These are phyloP conservation scores for Bufo bufo DNA, from an alignment of 2,113 vertebrate species.

Conservation along the genomic window DNA sequence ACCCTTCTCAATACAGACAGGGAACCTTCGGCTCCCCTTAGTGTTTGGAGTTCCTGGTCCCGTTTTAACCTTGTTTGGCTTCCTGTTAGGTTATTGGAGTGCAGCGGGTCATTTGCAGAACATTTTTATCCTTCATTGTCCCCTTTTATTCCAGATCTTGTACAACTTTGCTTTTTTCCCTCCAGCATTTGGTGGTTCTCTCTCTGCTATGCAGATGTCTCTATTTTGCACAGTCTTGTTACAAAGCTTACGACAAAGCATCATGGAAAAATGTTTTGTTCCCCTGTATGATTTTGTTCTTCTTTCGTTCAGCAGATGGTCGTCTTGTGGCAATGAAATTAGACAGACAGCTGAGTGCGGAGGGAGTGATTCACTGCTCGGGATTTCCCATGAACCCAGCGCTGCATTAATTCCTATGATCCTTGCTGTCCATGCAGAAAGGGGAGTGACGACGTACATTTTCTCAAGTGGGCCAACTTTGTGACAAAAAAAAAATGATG, in stretches of 20 bases:
- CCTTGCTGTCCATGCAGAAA: conserved; percentile 32
- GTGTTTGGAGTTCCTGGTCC: no score
- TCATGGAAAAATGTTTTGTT: conserved; percentile 30
- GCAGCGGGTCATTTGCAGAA: neutral
- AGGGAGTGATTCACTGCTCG: conserved; percentile 46
- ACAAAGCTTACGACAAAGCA: neutral
- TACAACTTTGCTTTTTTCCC: neutral
- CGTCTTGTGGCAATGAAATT: conserved; percentile 54
- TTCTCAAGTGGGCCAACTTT: neutral
- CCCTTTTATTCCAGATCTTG: neutral
- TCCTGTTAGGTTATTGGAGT: no score
- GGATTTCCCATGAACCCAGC: conserved; percentile 46
- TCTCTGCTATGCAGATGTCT: neutral
- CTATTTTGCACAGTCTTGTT: neutral
- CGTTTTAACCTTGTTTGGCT: no score
- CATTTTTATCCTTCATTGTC: neutral
- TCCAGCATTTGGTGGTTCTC: neutral
- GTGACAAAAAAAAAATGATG: conserved; percentile 76
- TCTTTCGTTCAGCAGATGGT: conserved; percentile 65
- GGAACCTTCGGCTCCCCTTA: no score
- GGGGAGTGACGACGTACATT: conserved; percentile 22
- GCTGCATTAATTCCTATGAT: conserved; percentile 35
- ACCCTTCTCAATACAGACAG: no score
- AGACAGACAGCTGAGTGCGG: conserved; percentile 39
- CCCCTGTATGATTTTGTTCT: conserved; percentile 22